A percentile compares a stretch with the other conserved stretches of the same genome.
Conservation (phyloP, 2,113 vertebrate species). For the Ginglymostoma cirratum region DNA sequence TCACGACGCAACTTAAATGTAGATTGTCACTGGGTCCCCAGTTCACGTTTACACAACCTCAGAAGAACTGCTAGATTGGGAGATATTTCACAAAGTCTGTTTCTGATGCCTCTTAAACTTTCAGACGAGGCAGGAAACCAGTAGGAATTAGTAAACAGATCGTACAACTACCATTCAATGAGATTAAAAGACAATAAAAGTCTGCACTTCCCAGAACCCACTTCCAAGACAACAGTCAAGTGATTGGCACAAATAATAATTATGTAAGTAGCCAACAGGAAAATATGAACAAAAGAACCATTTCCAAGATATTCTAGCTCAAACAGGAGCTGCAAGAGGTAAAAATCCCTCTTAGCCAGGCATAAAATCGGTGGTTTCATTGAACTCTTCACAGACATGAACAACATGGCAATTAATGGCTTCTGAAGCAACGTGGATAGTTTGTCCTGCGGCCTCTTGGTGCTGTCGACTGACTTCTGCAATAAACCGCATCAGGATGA, state of each 20-base stretch:
- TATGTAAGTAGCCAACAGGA: neutral
- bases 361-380: neutral
- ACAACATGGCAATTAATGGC: neutral
- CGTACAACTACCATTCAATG: neutral
- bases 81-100: neutral
- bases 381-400: neutral
- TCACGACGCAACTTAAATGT: neutral
- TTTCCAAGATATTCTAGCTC: neutral
- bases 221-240: neutral
- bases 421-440: neutral
- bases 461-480: neutral
- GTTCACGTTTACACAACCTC: neutral
- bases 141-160: neutral
- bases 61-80: neutral
- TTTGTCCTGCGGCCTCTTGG: neutral
- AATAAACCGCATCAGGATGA: neutral
- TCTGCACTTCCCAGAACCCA: neutral
- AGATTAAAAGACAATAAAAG: neutral
- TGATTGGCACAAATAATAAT: neutral
- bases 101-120: neutral
- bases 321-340: neutral
- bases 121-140: neutral
- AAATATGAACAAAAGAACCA: neutral
- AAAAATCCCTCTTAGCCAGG: neutral
- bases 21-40: neutral